These are phyloP conservation scores for Acanthacorydalis orientalis DNA, from an alignment of 2,888 invertebrate genomes.

Conservation along the genomic window DNA sequence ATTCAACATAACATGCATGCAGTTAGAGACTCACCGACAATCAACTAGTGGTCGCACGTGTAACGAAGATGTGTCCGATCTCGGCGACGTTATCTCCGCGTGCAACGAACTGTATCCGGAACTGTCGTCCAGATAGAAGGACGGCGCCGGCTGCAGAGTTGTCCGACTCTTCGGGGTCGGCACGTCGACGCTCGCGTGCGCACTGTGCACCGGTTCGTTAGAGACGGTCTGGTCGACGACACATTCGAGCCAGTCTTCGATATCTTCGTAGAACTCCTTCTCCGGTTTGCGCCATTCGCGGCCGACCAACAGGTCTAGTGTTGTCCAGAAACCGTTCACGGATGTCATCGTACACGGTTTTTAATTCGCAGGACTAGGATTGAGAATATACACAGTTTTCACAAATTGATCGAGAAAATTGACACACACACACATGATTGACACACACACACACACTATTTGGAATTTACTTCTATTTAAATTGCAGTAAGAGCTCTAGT, in stretches of 20 bases:
- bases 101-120: neutral
- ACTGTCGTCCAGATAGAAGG: neutral
- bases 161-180: neutral
- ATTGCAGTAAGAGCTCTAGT: too few species aligned
- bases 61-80: too few species aligned
- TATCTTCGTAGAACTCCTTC: constrained; percentile 23
- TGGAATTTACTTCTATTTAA: too few species aligned
- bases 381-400: too few species aligned
- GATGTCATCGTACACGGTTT: too few species aligned
- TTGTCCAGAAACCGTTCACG: constrained; percentile 38
- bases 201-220: neutral
- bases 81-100: neutral
- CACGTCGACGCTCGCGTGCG: neutral
- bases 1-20: too few species aligned
- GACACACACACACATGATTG: too few species aligned
- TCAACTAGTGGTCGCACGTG: too few species aligned
- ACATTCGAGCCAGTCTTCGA: constrained; percentile 18
- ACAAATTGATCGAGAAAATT: too few species aligned
- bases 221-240: neutral
- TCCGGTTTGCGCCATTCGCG: constrained; percentile 31
- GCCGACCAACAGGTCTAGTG: constrained; percentile 40
- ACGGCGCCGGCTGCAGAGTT: neutral
- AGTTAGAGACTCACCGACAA: too few species aligned
- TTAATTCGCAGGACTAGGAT: too few species aligned
- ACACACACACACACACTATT: too few species aligned